Evolutionary conservation across 2,888 invertebrate genomes (phyloP).

Genomic region (Anaspis maculata): DNA sequence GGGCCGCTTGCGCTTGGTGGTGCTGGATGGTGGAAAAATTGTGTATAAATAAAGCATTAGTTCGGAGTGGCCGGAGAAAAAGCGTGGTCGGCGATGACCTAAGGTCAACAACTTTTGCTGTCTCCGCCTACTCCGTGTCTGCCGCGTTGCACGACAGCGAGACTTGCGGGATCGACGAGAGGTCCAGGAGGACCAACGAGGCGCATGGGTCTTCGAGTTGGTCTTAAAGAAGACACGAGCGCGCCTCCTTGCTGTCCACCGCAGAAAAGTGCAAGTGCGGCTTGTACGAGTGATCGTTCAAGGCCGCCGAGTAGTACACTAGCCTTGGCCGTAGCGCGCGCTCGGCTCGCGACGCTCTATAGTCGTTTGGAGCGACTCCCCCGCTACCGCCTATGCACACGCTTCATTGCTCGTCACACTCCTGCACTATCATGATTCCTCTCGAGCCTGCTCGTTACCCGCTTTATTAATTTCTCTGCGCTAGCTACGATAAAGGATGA

Average conservation of each 20-base stretch:
- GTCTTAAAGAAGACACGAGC: conserved; percentile 14
- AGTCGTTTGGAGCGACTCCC: conserved; percentile 26
- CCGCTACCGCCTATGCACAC: conserved; percentile 16
- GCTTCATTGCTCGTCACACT: conserved; percentile 15
- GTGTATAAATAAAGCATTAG: conserved; percentile 17
- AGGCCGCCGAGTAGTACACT: conserved; percentile 37
- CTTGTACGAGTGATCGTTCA: conserved; percentile 39
- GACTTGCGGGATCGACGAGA: conserved; percentile 22
- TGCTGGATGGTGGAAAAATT: conserved; percentile 5
- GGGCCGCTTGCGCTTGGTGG: too few species aligned
- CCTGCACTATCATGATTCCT: conserved; percentile 8
- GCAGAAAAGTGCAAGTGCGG: conserved; percentile 34
- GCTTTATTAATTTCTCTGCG: conserved; percentile 3
- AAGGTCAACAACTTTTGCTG: conserved; percentile 44
- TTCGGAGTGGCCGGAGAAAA: conserved; percentile 29
- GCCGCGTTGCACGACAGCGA: conserved; percentile 31
- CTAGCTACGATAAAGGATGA: too few species aligned
- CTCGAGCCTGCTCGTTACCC: conserved; percentile 2
- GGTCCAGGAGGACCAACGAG: conserved; percentile 14
- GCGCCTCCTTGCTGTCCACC: conserved; percentile 13
- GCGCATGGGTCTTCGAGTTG: conserved; percentile 9
- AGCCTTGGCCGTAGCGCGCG: conserved; percentile 34
- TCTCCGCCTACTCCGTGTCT: conserved; percentile 42
- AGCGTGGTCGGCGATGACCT: conserved; percentile 41
- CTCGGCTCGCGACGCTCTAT: conserved; percentile 35